phyloP scores from a whole-genome alignment of 2,888 invertebrate species.

The Archaeoteleia sp. region DNA sequence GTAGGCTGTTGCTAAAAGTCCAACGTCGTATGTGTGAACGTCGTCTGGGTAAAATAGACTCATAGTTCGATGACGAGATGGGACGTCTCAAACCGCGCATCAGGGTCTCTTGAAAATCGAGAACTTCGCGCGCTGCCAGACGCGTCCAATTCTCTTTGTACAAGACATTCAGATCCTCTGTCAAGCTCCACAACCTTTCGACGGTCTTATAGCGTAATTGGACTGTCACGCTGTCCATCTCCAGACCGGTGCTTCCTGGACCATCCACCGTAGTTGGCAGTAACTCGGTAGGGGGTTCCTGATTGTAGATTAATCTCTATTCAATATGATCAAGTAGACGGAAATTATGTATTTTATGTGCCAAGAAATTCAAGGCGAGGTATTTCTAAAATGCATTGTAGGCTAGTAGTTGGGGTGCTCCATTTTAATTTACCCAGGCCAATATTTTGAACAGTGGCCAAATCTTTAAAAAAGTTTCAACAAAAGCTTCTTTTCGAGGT shows the following conservation, averaged over 20 bases:
- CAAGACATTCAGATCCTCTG: slow-evolving; percentile 90
- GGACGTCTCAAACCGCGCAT: slow-evolving; percentile 70
- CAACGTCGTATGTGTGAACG: slow-evolving; percentile 80
- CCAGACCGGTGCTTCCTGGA: slow-evolving; percentile 60
- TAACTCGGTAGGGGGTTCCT: slow-evolving; percentile 61
- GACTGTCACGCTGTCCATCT: slow-evolving; percentile 75
- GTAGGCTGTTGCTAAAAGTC: slow-evolving; percentile 95
- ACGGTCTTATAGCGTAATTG: slow-evolving; percentile 84
- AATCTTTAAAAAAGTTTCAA: too few species aligned
- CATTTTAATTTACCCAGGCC: too few species aligned
- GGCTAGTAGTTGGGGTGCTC: too few species aligned
- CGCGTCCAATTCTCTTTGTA: slow-evolving; percentile 95
- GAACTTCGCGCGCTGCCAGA: slow-evolving; percentile 89
- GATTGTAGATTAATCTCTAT: not conserved
- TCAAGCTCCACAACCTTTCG: slow-evolving; percentile 89
- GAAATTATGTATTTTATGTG: too few species aligned
- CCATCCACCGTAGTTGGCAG: slow-evolving; percentile 46
- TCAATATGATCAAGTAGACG: too few species aligned
- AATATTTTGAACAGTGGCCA: too few species aligned
- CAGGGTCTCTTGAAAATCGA: slow-evolving; percentile 84
- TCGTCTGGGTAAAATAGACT: slow-evolving; percentile 56
- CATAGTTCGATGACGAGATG: slow-evolving; percentile 65
- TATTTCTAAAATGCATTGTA: not conserved
- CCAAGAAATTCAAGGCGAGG: not conserved
- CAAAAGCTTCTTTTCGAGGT: too few species aligned